These are phyloP conservation scores for Auanema sp. DNA, from an alignment of 2,888 invertebrate genomes.

Conservation along the genomic window DNA sequence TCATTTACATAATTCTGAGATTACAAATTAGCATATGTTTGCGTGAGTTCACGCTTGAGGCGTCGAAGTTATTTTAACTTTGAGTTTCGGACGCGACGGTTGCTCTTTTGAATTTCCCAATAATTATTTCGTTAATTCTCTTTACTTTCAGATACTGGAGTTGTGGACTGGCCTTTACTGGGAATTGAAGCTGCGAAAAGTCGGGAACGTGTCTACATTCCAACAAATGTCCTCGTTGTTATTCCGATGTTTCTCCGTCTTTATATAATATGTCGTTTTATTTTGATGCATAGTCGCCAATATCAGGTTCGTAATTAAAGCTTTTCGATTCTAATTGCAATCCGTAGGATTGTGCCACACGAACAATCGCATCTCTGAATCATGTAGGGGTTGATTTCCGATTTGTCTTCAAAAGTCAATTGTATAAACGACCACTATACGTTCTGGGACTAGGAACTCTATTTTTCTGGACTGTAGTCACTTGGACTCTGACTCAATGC, in stretches of 20 bases:
- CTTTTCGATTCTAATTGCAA: neutral
- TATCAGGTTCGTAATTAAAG: constrained; percentile 69
- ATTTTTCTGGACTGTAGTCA: constrained; percentile 97
- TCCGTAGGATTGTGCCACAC: constrained; percentile 83
- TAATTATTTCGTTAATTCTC: neutral
- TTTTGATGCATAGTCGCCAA: constrained; percentile 97
- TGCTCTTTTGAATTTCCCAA: neutral
- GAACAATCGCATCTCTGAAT: constrained; percentile 68
- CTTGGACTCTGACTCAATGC: constrained; percentile 96
- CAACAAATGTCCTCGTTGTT: constrained; percentile 90
- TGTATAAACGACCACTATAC: constrained; percentile 83
- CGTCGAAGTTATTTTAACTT: neutral
- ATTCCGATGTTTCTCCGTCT: constrained; percentile 99
- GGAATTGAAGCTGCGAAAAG: constrained; percentile 31
- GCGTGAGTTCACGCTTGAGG: neutral
- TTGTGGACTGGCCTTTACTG: constrained; percentile 38
- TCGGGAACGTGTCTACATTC: constrained; percentile 26
- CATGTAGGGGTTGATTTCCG: constrained; percentile 87
- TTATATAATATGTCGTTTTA: constrained; percentile 97
- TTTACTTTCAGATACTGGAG: constrained; percentile 31
- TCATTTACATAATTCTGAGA: neutral
- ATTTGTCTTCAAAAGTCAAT: constrained; percentile 93
- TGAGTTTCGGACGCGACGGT: neutral
- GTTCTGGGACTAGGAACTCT: constrained; percentile 92
- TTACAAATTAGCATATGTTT: neutral